Conservation (phyloP, 2,888 invertebrate species). For the Pteria penguin region DNA sequence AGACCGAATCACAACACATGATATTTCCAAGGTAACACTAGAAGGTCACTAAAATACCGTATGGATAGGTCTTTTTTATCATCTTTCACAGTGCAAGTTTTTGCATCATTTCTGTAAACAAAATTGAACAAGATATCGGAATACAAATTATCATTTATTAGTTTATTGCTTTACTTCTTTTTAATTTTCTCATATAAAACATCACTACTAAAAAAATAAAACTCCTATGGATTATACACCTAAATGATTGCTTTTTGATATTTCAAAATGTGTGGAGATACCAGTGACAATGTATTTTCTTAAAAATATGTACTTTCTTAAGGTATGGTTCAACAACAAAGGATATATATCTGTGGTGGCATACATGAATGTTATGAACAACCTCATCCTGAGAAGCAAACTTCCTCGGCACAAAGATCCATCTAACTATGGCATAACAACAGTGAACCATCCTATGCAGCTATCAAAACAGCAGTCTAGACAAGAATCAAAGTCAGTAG, state of each 20-base stretch:
- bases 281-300: neutral
- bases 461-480: slow-evolving; percentile 70
- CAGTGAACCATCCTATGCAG: slow-evolving; percentile 78
- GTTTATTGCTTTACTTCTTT: neutral
- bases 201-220: too few species aligned
- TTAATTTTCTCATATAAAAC: neutral
- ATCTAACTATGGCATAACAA: slow-evolving; percentile 80
- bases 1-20: slow-evolving; percentile 77
- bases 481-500: slow-evolving; percentile 35
- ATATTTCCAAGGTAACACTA: slow-evolving; percentile 71
- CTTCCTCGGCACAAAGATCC: slow-evolving; percentile 78
- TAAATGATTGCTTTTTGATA: too few species aligned
- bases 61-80: too few species aligned
- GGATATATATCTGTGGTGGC: slow-evolving; percentile 81
- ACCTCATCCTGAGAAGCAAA: slow-evolving; percentile 81
- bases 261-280: too few species aligned
- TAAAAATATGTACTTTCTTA: neutral
- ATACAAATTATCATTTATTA: neutral
- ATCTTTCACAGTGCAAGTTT: too few species aligned
- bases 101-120: too few species aligned
- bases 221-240: too few species aligned
- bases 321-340: slow-evolving; percentile 77
- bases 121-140: too few species aligned
- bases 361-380: slow-evolving; percentile 80
- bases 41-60: too few species aligned